These are phyloP conservation scores for Hypsibius dujardini DNA, from an alignment of 1,140 invertebrate genomes.

Conservation along the genomic window DNA sequence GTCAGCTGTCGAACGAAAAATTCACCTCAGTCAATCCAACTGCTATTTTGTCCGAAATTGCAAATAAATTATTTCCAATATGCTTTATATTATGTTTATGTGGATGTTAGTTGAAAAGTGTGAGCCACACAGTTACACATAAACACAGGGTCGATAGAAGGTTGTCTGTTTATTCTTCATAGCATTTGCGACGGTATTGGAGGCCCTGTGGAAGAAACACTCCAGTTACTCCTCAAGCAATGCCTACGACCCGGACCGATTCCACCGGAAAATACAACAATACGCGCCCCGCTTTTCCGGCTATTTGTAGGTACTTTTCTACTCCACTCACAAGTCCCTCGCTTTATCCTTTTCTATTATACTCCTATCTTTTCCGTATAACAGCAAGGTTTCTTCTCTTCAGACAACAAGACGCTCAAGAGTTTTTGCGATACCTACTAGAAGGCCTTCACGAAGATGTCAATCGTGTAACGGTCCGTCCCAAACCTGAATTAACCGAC, in stretches of 20 bases:
- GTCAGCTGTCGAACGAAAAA: neutral
- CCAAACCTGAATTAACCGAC: constrained; percentile 50
- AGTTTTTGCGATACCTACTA: constrained; percentile 72
- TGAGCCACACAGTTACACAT: too few species aligned
- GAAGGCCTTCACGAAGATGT: constrained; percentile 88
- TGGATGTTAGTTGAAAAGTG: neutral
- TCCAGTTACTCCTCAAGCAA: constrained; percentile 27
- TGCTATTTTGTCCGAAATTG: neutral
- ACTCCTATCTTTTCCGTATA: neutral
- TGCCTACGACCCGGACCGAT: constrained; percentile 53
- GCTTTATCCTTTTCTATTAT: constrained; percentile 17
- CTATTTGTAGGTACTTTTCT: constrained; percentile 33
- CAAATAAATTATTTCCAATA: neutral
- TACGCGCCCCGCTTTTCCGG: constrained; percentile 65
- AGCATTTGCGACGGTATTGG: constrained; percentile 70
- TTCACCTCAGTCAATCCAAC: too few species aligned
- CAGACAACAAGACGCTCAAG: constrained; percentile 45
- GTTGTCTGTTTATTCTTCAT: constrained; percentile 20
- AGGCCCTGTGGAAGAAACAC: constrained; percentile 55
- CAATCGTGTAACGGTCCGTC: constrained; percentile 56
- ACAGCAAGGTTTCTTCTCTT: constrained; percentile 21
- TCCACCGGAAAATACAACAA: constrained; percentile 65
- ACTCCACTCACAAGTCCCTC: constrained; percentile 17
- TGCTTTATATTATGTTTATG: neutral
- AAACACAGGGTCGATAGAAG: neutral